Conservation (phyloP, 2,797 vertebrate genomes). For the Lates japonicus region DNA sequence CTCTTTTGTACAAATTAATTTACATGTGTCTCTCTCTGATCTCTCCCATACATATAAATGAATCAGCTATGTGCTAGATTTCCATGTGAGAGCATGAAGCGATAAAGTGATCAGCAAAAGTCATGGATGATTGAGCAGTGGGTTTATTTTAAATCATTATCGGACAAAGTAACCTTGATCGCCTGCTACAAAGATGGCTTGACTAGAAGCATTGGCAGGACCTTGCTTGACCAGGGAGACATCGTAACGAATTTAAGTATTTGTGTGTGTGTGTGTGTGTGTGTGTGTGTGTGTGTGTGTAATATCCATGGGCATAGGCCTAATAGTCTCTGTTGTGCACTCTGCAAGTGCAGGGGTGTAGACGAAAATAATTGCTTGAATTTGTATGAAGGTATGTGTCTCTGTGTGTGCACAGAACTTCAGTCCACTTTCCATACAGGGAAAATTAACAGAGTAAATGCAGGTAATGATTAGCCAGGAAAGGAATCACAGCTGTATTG, state of each 20-base stretch:
- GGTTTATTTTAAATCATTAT: constrained; percentile 70
- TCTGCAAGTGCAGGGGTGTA: constrained; percentile 12
- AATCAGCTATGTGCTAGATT: constrained; percentile 65
- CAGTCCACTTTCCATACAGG: constrained; percentile 3
- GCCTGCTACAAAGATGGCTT: constrained; percentile 60
- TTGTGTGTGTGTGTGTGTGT: constrained; percentile 4
- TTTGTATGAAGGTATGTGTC: constrained; percentile 5
- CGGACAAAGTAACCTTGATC: constrained; percentile 72
- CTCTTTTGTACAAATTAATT: constrained; percentile 69
- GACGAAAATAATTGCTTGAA: constrained; percentile 38
- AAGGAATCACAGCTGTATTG: constrained; percentile 58
- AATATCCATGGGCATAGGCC: constrained; percentile 13
- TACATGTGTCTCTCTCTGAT: constrained; percentile 59
- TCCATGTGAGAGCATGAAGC: constrained; percentile 70
- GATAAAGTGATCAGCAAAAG: constrained; percentile 76
- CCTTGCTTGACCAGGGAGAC: constrained; percentile 56
- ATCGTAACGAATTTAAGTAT: constrained; percentile 28
- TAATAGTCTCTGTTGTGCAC: constrained; percentile 42
- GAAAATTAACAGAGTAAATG: constrained; percentile 52
- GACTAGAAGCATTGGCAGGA: constrained; percentile 39
- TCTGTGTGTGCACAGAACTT: not conserved
- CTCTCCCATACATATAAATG: constrained; percentile 74
- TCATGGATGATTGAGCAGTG: constrained; percentile 61
- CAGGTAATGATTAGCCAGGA: constrained; percentile 55
- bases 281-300: constrained; percentile 1